These are phyloP conservation scores for Danio aesculapii DNA, from an alignment of 2,797 vertebrate genomes.

Conservation along the genomic window DNA sequence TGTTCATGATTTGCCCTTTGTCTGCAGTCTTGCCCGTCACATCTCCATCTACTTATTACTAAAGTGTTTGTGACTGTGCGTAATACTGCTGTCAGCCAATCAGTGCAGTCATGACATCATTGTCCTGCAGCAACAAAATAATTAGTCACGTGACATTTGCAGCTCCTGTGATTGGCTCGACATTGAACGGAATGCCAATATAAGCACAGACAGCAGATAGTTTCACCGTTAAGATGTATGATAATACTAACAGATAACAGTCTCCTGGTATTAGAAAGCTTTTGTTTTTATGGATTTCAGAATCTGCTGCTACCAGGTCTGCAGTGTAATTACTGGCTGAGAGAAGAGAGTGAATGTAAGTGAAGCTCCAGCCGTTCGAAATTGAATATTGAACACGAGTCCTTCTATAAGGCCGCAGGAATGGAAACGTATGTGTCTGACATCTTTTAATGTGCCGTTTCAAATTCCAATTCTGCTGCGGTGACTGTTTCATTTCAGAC, in stretches of 20 bases:
- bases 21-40: too few relatives aligned
- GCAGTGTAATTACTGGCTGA: conserved; percentile 29
- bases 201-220: background rate
- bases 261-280: background rate
- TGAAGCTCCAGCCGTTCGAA: conserved; percentile 8
- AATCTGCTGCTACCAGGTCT: background rate
- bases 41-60: background rate
- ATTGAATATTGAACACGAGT: conserved; percentile 40
- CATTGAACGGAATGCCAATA: background rate
- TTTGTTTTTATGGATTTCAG: too few relatives aligned
- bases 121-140: background rate
- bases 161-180: background rate
- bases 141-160: background rate
- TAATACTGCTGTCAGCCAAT: background rate
- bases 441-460: conserved; percentile 15
- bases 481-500: conserved; percentile 17
- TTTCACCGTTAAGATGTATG: conserved; percentile 5
- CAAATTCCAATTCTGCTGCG: conserved; percentile 28
- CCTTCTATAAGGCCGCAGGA: background rate
- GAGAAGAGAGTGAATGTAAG: conserved; percentile 48
- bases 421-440: conserved; percentile 13
- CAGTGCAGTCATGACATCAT: conserved; percentile 8
- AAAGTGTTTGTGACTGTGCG: background rate
- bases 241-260: background rate
- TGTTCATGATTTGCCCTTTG: background rate